Evolutionary conservation across 2,113 vertebrate genomes (phyloP).

Genomic region (Chloroceryle aenea): DNA sequence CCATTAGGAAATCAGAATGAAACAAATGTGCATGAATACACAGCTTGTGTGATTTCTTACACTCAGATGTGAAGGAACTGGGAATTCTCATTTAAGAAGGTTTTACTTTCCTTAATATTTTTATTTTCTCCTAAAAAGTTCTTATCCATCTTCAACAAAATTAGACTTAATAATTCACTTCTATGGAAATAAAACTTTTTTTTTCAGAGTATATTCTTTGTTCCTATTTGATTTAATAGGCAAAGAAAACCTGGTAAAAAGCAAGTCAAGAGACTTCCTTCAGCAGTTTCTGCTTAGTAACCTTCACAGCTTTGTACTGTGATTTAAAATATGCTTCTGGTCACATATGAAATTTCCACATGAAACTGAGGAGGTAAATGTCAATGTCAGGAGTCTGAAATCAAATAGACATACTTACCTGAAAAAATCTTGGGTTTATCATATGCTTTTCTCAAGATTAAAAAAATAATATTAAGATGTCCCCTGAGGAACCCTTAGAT

Average conservation of each 20-base stretch:
- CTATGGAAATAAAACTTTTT: neutral
- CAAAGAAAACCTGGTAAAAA: neutral
- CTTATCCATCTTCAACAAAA: neutral
- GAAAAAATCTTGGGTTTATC: neutral
- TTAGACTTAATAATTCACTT: neutral
- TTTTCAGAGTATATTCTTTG: neutral
- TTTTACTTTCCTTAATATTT: neutral
- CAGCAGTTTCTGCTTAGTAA: neutral
- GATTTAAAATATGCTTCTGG: constrained; percentile 13
- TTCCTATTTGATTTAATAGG: constrained; percentile 7
- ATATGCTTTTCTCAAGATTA: neutral
- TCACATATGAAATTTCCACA: neutral
- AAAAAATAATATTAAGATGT: neutral
- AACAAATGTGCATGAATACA: neutral
- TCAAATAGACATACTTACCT: neutral
- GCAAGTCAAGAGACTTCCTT: neutral
- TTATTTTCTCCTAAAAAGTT: neutral
- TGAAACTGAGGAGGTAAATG: neutral
- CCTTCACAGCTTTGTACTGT: neutral
- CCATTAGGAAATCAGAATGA: neutral
- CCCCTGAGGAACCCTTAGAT: neutral
- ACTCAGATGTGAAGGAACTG: neutral
- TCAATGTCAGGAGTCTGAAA: neutral
- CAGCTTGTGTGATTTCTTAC: neutral
- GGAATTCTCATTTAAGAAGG: neutral